A percentile compares a stretch with the other conserved stretches of the same genome.
Conservation (phyloP, 2,888 invertebrate genomes). For the Pimpla rufipes region DNA sequence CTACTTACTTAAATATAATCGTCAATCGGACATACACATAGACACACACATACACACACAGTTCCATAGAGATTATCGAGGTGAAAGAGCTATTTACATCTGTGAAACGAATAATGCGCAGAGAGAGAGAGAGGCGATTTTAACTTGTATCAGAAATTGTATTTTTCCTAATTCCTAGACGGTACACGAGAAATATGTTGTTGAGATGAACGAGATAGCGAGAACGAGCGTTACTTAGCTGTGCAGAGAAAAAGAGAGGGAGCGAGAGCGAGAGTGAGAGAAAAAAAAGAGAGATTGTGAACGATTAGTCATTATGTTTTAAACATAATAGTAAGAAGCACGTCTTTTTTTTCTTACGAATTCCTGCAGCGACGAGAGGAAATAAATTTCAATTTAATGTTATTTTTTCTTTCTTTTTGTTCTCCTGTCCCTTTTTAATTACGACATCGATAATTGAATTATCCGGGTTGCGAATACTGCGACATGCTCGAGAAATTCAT, state of each 20-base stretch:
- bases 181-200: constrained; percentile 39
- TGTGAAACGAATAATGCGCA: constrained; percentile 9
- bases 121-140: background rate
- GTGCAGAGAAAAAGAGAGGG: constrained; percentile 16
- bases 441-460: background rate
- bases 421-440: constrained; percentile 4
- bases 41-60: constrained; percentile 29
- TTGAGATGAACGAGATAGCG: constrained; percentile 43
- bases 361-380: constrained; percentile 44
- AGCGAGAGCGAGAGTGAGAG: constrained; percentile 13
- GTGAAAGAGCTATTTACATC: constrained; percentile 25
- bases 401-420: background rate
- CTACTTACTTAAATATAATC: constrained; percentile 27
- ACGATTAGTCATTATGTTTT: constrained; percentile 65
- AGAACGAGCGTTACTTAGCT: constrained; percentile 25
- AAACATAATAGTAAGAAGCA: constrained; percentile 58
- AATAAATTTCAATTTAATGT: constrained; percentile 65
- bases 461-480: background rate
- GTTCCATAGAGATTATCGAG: constrained; percentile 56
- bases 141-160: constrained; percentile 64
- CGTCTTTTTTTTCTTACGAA: constrained; percentile 61
- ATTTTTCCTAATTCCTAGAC: constrained; percentile 65
- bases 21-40: constrained; percentile 9
- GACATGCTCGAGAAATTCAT: background rate
- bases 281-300: constrained; percentile 49